A percentile compares a stretch with the other conserved stretches of the same genome.
Evolutionary conservation across 1,140 invertebrate genomes (phyloP).

Genomic region (Ips nitidus): DNA sequence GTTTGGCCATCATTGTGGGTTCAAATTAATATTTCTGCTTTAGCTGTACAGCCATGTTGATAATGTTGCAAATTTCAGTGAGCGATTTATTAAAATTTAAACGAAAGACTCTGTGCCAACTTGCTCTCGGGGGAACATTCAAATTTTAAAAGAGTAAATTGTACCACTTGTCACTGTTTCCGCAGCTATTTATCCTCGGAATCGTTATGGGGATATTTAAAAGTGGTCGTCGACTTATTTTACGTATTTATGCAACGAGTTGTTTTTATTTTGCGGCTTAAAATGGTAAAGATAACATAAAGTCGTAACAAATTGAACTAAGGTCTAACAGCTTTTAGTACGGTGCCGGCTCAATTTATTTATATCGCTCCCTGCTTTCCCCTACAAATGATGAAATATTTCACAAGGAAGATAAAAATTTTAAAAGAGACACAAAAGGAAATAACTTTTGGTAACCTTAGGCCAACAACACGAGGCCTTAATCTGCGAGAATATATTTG

Average conservation of each 20-base stretch:
- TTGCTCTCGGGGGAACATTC: constrained; percentile 15
- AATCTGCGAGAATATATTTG: no score
- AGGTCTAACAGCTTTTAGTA: no score
- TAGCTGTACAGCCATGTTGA: not conserved
- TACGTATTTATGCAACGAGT: no score
- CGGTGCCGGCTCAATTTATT: not conserved
- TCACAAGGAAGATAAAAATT: not conserved
- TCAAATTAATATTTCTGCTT: not conserved
- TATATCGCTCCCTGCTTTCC: not conserved
- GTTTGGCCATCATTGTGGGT: not conserved
- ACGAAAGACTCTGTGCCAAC: constrained; percentile 13
- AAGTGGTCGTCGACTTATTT: not conserved
- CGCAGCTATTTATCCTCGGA: constrained; percentile 16
- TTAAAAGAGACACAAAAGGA: not conserved
- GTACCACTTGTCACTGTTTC: constrained; percentile 25
- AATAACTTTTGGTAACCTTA: not conserved
- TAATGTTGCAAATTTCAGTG: not conserved
- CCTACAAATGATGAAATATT: not conserved
- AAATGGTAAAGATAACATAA: no score
- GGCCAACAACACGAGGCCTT: not conserved
- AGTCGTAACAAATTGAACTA: no score
- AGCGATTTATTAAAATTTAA: not conserved
- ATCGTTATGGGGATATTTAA: constrained; percentile 18
- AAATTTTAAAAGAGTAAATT: constrained; percentile 19
- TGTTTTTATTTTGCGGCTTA: no score